Evolutionary conservation across 2,888 invertebrate genomes (phyloP).

Genomic region (Anthoptus insignis): DNA sequence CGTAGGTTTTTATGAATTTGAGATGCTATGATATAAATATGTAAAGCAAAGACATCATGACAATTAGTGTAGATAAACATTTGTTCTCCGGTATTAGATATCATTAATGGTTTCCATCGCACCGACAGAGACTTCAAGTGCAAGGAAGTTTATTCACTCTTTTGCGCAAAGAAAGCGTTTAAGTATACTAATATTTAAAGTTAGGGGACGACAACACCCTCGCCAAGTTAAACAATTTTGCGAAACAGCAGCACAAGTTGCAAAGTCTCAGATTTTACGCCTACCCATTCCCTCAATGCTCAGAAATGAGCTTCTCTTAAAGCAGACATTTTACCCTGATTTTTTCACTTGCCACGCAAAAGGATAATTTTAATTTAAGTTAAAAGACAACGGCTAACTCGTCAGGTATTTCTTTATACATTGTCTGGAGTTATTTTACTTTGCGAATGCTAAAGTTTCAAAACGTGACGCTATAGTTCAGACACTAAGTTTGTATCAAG

Average conservation of each 20-base stretch:
- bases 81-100: no score
- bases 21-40: no score
- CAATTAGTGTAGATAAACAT: no score
- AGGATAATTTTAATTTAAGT: conserved; percentile 28
- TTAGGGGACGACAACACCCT: background rate
- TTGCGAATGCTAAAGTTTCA: conserved; percentile 25
- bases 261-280: conserved; percentile 5
- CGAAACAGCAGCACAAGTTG: background rate
- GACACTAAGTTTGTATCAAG: background rate
- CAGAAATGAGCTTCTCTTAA: conserved; percentile 1
- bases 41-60: no score
- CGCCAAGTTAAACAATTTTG: conserved; percentile 4
- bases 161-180: background rate
- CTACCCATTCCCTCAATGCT: conserved; percentile 6
- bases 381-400: conserved; percentile 29
- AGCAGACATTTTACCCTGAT: background rate
- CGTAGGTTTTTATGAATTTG: no score
- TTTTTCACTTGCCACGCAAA: conserved; percentile 24
- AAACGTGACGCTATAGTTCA: conserved; percentile 20
- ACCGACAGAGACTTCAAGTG: no score
- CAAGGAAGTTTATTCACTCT: no score
- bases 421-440: conserved; percentile 32
- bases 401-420: conserved; percentile 33
- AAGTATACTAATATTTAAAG: background rate
- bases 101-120: no score